These are phyloP conservation scores for Premnoplex brunnescens DNA, from an alignment of 2,797 vertebrate species.

Conservation along the genomic window DNA sequence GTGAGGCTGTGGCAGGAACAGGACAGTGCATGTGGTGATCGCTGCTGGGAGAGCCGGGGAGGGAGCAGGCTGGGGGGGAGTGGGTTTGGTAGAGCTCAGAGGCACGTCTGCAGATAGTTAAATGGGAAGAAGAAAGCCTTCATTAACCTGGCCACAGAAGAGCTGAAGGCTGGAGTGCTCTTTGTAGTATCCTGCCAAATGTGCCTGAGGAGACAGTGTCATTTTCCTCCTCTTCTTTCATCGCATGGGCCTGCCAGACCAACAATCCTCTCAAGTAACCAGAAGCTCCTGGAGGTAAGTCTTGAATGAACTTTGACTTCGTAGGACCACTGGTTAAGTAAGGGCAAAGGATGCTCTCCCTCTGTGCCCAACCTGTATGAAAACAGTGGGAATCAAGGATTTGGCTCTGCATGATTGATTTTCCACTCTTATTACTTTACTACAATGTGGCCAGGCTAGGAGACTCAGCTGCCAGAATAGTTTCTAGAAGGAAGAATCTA, in stretches of 20 bases:
- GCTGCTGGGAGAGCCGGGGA: not conserved
- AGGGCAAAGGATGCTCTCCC: not conserved
- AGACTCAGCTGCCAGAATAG: not conserved
- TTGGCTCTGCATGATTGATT: not conserved
- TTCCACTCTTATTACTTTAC: not conserved
- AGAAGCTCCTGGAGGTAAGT: not conserved
- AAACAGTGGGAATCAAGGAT: not conserved
- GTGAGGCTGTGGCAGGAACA: not conserved
- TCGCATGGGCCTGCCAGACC: not conserved
- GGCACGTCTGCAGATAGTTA: not conserved
- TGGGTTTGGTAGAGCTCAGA: not conserved
- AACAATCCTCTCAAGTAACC: not conserved
- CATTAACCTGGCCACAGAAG: not conserved
- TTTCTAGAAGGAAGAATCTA: not conserved
- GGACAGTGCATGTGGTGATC: not conserved
- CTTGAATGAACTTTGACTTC: not conserved
- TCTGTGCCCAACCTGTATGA: not conserved
- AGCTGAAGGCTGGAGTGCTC: not conserved
- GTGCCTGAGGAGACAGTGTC: not conserved
- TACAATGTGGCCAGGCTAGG: not conserved
- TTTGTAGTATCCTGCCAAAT: not conserved
- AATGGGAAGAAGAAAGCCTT: not conserved
- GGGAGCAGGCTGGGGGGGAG: not conserved
- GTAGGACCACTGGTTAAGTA: not conserved
- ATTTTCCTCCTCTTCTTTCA: not conserved